phyloP scores from a whole-genome alignment of 2,888 invertebrate species.

The Galerucella pusilla region DNA sequence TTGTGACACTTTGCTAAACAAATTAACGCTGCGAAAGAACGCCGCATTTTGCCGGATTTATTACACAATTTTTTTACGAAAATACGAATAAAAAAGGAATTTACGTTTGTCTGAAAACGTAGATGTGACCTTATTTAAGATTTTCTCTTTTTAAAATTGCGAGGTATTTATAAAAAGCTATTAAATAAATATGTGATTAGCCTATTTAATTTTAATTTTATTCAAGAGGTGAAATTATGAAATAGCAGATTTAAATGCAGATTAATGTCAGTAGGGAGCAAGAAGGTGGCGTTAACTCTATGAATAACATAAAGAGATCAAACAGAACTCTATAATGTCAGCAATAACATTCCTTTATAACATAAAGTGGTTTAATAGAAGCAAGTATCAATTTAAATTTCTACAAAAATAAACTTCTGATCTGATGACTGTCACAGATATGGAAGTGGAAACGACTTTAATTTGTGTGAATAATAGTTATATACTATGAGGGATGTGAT shows the following conservation, averaged over 20 bases:
- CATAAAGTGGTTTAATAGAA: too few relatives aligned
- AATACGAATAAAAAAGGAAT: not conserved
- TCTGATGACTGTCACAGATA: too few relatives aligned
- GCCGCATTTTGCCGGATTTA: not conserved
- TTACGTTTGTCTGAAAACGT: not conserved
- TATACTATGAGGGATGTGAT: too few relatives aligned
- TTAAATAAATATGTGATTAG: not conserved
- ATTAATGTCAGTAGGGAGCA: too few relatives aligned
- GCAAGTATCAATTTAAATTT: too few relatives aligned
- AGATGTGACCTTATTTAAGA: not conserved
- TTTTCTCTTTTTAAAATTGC: not conserved
- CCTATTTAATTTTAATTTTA: not conserved
- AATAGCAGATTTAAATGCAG: not conserved
- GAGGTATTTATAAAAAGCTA: not conserved
- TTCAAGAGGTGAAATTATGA: not conserved
- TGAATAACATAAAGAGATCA: too few relatives aligned
- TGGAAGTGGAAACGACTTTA: too few relatives aligned
- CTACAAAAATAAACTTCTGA: too few relatives aligned
- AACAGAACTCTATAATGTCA: too few relatives aligned
- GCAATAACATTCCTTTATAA: too few relatives aligned
- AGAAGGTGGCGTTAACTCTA: too few relatives aligned
- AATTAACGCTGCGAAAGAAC: not conserved
- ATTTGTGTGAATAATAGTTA: too few relatives aligned
- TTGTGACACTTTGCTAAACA: not conserved
- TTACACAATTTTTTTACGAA: not conserved